Evolutionary conservation across 2,113 vertebrate species (phyloP).

Genomic region (Arenaria interpres): DNA sequence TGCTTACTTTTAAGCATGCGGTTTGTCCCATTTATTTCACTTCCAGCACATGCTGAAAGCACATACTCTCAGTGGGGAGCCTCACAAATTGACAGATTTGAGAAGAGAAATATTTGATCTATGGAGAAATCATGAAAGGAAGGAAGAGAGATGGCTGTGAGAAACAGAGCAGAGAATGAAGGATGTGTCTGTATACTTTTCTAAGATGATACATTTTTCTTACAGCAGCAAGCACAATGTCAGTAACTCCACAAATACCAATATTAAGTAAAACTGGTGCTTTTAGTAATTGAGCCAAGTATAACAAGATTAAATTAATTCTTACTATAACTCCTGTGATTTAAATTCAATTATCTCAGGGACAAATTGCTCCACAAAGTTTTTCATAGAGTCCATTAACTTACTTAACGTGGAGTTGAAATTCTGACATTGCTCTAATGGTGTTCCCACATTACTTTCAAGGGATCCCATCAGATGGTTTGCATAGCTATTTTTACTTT

Average conservation of each 20-base stretch:
- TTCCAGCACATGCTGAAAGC: not conserved
- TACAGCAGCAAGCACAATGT: not conserved
- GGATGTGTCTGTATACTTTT: not conserved
- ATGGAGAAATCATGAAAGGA: not conserved
- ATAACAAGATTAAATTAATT: conserved; percentile 31
- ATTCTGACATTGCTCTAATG: not conserved
- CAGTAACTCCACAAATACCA: not conserved
- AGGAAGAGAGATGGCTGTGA: not conserved
- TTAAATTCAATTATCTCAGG: conserved; percentile 1
- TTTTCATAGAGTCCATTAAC: not conserved
- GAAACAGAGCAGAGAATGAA: not conserved
- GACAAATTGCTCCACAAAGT: not conserved
- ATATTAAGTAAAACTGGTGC: not conserved
- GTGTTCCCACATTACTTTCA: not conserved
- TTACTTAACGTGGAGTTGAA: not conserved
- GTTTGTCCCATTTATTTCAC: conserved; percentile 24
- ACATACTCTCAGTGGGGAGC: not conserved
- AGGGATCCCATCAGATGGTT: not conserved
- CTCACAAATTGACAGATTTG: conserved; percentile 8
- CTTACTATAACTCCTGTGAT: conserved; percentile 1
- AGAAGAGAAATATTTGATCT: not conserved
- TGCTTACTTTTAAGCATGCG: not conserved
- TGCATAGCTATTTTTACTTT: not conserved
- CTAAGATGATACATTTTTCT: not conserved
- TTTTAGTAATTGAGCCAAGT: conserved; percentile 10